Evolutionary conservation across 2,888 invertebrate species (phyloP).

Genomic region (Chaetoderma sp.): DNA sequence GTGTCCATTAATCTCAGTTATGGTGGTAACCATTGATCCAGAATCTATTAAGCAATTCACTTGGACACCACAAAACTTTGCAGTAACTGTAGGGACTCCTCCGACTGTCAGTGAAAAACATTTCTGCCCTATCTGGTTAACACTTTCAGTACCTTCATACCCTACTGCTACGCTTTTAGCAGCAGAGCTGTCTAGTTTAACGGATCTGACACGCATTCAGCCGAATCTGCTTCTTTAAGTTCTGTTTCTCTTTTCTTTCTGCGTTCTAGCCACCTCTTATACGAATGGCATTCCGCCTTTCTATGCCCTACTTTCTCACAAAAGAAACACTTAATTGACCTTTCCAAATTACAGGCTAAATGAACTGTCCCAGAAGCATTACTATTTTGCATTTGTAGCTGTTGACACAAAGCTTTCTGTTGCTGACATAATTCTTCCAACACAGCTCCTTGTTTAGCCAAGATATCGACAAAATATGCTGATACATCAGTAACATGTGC

Average conservation of each 20-base stretch:
- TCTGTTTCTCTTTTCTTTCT: background rate
- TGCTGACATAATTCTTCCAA: background rate
- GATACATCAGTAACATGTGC: no score
- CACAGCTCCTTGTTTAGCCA: background rate
- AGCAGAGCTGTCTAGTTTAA: slow-evolving; percentile 3
- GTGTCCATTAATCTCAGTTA: background rate
- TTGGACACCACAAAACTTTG: background rate
- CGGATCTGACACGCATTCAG: no score
- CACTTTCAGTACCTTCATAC: background rate
- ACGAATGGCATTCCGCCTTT: background rate
- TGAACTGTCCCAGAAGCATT: background rate
- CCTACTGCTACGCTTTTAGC: background rate
- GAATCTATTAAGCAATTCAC: background rate
- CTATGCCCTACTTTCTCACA: background rate
- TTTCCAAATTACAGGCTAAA: no score
- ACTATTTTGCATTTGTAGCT: background rate
- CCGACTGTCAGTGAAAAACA: background rate
- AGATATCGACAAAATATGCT: no score
- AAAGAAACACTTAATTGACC: background rate
- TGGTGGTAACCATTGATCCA: background rate
- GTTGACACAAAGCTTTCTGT: background rate
- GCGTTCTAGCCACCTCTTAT: background rate
- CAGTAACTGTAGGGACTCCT: background rate
- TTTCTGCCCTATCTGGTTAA: no score
- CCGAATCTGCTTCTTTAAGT: no score